Base-by-base conservation (phyloP, 2,888 invertebrate genomes). In the Trichogramma evanescens region DNA sequence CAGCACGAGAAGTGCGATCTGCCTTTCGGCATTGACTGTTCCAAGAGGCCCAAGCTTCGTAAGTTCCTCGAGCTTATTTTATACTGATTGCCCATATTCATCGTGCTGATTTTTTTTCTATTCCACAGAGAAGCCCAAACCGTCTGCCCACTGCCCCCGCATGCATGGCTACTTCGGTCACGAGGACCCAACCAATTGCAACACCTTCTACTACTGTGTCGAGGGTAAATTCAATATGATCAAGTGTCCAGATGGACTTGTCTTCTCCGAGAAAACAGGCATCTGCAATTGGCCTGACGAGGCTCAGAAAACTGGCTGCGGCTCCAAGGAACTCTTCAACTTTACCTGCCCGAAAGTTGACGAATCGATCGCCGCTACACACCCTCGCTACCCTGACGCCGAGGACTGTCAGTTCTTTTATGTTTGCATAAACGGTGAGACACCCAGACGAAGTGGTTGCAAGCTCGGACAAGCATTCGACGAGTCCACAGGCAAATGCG, bases 201-300 rank as follows among this genome's bases (percentile, higher is more conserved):
- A 90, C 74, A 89, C 88, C 72, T 93, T 93, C 81, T 93, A 90
- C 78, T 93, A 87, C 77, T 93, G 93, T 72, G 92, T 92, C 41
- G 92, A 92, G 73, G 93, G 93, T 4, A 84, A 89, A 78, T 93
- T 87, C 82, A 93, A 93, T 79, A 89, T 89, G 86, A 92, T 94
- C 74, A 90, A 87, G 1, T 95, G 94, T 65, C 93, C 94, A 0
- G 86, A 83, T 51, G 93, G 93, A 0, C 79, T 95, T 58, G 93
- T 93, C 8, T 94, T 93, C 80, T 92, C 91, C 72, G 89, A 91
- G 67, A 89, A 88, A 75, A 89, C 88, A 49, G 93, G 93, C 63
- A 94, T 93, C 70, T 94, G 94, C 78, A 91, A 91, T 26, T 94
- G 94, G 94, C 87, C 94, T 1, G 93, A 94, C 80, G 92, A 93